phyloP scores from a whole-genome alignment of 2,888 invertebrate genomes.

The Drosophila subsilvestris region DNA sequence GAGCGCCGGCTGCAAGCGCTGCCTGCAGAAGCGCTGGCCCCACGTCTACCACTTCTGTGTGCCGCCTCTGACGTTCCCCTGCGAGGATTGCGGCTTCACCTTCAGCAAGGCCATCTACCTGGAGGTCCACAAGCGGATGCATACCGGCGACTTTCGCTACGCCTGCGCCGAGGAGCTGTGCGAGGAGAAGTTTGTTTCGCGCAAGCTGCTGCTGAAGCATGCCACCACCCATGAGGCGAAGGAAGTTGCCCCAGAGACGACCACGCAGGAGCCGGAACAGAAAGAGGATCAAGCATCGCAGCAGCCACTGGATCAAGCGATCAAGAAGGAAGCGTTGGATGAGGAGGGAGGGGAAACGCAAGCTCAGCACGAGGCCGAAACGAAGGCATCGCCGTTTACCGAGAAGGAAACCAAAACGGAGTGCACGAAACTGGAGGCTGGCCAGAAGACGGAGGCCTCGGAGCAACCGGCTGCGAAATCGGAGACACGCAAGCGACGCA shows the following conservation, averaged over 20 bases:
- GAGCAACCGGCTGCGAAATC: conserved; percentile 6
- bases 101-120: conserved; percentile 91
- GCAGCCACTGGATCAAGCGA: conserved; percentile 7
- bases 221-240: conserved; percentile 85
- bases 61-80: conserved; percentile 90
- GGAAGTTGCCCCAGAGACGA: conserved; percentile 10
- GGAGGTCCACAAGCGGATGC: conserved; percentile 93
- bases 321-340: conserved; percentile 32
- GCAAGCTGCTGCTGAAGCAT: conserved; percentile 91
- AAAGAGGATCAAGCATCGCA: not conserved
- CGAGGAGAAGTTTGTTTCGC: conserved; percentile 91
- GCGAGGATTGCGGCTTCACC: conserved; percentile 91
- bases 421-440: conserved; percentile 2
- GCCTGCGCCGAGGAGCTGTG: conserved; percentile 89
- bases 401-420: conserved; percentile 4
- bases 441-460: conserved; percentile 14
- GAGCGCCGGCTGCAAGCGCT: conserved; percentile 92
- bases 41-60: conserved; percentile 96
- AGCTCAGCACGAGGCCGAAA: not conserved
- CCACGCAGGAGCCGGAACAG: not conserved
- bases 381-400: not conserved
- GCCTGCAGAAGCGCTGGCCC: conserved; percentile 95
- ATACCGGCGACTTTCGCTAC: conserved; percentile 89
- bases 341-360: not conserved
- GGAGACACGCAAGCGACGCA: conserved; percentile 81